Evolutionary conservation across 1,140 invertebrate genomes (phyloP).

Genomic region (Drosophila pandora): DNA sequence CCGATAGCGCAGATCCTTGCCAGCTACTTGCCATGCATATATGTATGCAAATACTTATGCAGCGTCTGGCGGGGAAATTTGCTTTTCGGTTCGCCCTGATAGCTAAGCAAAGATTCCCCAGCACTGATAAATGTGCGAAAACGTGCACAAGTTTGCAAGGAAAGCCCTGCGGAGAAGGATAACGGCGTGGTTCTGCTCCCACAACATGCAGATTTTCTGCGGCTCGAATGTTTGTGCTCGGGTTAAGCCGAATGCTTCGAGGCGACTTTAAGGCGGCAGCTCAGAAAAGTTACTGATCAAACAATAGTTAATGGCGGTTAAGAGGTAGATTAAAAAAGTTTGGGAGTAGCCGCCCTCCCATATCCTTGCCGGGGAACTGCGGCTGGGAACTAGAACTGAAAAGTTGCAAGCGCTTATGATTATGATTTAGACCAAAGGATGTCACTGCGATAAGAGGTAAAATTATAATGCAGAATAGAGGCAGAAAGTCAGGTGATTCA

Average conservation of each 20-base stretch:
- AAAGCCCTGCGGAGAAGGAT: slow-evolving; percentile 20
- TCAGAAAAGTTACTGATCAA: slow-evolving; percentile 34
- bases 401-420: slow-evolving; percentile 5
- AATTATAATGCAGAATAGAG: background rate
- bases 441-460: background rate
- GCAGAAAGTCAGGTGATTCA: no score
- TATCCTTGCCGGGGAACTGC: background rate
- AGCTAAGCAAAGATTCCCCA: slow-evolving; percentile 58
- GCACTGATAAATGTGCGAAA: slow-evolving; percentile 70
- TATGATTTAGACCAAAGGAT: background rate
- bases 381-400: slow-evolving; percentile 16
- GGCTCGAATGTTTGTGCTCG: slow-evolving; percentile 32
- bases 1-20: slow-evolving; percentile 10
- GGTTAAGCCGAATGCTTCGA: slow-evolving; percentile 21
- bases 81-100: slow-evolving; percentile 39
- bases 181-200: slow-evolving; percentile 4
- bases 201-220: slow-evolving; percentile 70
- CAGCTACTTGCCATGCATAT: slow-evolving; percentile 8
- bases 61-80: slow-evolving; percentile 37
- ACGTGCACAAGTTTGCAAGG: slow-evolving; percentile 68
- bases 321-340: slow-evolving; percentile 34
- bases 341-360: background rate
- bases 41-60: slow-evolving; percentile 56
- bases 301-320: slow-evolving; percentile 37
- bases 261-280: slow-evolving; percentile 21